Conservation (phyloP, 1,140 invertebrate species). For the Drosophila mayri region DNA sequence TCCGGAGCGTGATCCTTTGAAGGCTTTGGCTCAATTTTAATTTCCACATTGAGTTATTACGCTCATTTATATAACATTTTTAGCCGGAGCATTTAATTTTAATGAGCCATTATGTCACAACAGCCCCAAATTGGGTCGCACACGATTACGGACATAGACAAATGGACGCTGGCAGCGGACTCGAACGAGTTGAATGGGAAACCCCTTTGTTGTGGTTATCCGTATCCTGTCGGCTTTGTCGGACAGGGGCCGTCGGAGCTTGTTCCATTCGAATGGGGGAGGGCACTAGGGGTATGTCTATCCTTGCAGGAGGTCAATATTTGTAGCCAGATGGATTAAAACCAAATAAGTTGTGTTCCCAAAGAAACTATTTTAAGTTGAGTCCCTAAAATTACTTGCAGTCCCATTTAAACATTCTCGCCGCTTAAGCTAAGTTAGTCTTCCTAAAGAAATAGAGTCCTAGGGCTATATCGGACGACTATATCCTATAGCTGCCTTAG, state of each 20-base stretch:
- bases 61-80: constrained; percentile 69
- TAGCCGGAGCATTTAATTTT: constrained; percentile 59
- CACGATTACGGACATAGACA: constrained; percentile 38
- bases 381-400: background rate
- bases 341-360: constrained; percentile 6
- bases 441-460: background rate
- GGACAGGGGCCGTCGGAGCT: background rate
- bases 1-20: constrained; percentile 24
- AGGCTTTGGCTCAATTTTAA: constrained; percentile 70
- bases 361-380: constrained; percentile 1
- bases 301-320: constrained; percentile 26
- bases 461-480: too few species aligned
- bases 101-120: constrained; percentile 76
- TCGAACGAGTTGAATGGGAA: constrained; percentile 49
- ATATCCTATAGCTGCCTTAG: too few species aligned
- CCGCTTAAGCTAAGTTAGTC: too few species aligned
- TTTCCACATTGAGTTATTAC: constrained; percentile 74
- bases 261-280: background rate
- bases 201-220: constrained; percentile 71
- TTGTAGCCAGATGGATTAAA: constrained; percentile 4
- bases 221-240: background rate
- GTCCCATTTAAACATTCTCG: background rate
- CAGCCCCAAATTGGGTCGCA: constrained; percentile 29
- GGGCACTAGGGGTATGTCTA: background rate
- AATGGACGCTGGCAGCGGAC: constrained; percentile 29